Conservation (phyloP, 2,113 vertebrate genomes). For the Machaerirhynchus nigripectus region DNA sequence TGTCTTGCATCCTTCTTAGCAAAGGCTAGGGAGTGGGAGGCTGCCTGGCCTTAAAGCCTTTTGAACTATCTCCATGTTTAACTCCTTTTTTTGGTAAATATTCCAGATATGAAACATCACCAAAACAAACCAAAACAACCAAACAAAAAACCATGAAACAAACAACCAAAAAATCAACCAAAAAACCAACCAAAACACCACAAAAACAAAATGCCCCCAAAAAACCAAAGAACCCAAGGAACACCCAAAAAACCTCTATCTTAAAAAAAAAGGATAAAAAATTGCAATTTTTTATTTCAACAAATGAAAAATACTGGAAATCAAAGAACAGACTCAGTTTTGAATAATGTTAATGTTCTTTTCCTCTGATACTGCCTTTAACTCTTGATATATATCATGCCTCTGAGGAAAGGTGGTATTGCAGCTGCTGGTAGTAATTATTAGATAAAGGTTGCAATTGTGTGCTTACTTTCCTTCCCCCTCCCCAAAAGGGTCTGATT, state of each 20-base stretch:
- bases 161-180: not conserved
- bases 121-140: not conserved
- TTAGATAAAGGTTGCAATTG: slow-evolving; percentile 43
- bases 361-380: not conserved
- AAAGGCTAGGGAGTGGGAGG: not conserved
- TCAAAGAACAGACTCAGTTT: not conserved
- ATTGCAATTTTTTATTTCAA: not conserved
- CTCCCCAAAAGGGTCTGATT: slow-evolving; percentile 39
- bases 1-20: not conserved
- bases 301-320: not conserved
- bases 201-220: not conserved
- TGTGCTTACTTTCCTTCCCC: slow-evolving; percentile 32
- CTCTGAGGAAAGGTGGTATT: not conserved
- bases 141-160: not conserved
- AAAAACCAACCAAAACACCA: no score
- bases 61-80: not conserved
- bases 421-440: not conserved
- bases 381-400: not conserved
- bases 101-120: not conserved
- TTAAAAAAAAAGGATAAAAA: not conserved
- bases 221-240: not conserved
- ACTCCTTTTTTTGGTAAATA: not conserved
- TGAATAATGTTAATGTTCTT: not conserved
- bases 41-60: not conserved
- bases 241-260: not conserved